phyloP scores from a whole-genome alignment of 2,888 invertebrate genomes.

The Amphipoea oculea region DNA sequence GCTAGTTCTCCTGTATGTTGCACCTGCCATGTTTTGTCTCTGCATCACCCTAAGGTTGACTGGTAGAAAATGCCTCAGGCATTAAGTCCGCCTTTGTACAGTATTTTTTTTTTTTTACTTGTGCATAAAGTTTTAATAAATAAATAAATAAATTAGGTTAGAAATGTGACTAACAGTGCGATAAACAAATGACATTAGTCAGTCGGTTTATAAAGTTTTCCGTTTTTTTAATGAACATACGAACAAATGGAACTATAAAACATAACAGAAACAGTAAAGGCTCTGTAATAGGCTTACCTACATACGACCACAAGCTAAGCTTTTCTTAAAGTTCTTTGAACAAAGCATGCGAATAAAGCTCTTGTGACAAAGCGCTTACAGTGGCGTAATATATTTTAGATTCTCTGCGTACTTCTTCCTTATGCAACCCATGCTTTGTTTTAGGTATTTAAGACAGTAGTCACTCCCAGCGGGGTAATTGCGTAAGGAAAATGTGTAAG shows the following conservation, averaged over 20 bases:
- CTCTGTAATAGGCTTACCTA: slow-evolving; percentile 28
- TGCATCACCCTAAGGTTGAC: too few relatives aligned
- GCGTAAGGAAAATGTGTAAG: background rate
- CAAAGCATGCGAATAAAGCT: slow-evolving; percentile 1
- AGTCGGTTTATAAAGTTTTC: background rate
- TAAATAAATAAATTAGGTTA: too few relatives aligned
- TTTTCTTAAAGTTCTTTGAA: slow-evolving; percentile 20
- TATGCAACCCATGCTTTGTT: background rate
- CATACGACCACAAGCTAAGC: slow-evolving; percentile 12
- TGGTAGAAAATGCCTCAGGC: too few relatives aligned
- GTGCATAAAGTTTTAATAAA: too few relatives aligned
- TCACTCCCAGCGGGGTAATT: background rate
- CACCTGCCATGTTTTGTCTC: too few relatives aligned
- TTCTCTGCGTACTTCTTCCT: background rate
- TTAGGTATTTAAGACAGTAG: background rate
- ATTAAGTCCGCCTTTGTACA: too few relatives aligned
- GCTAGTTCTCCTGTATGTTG: too few relatives aligned
- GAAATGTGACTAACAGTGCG: background rate
- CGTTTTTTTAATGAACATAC: background rate
- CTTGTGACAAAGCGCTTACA: slow-evolving; percentile 12
- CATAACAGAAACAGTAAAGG: background rate
- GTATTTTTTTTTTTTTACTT: too few relatives aligned
- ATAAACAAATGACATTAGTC: background rate
- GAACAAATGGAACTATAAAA: background rate
- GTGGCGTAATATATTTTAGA: background rate